Percentiles rank a stretch among this genome's conserved stretches.
These are phyloP conservation scores for Herminia tarsipennalis DNA, from an alignment of 2,888 invertebrate species.

Conservation along the genomic window DNA sequence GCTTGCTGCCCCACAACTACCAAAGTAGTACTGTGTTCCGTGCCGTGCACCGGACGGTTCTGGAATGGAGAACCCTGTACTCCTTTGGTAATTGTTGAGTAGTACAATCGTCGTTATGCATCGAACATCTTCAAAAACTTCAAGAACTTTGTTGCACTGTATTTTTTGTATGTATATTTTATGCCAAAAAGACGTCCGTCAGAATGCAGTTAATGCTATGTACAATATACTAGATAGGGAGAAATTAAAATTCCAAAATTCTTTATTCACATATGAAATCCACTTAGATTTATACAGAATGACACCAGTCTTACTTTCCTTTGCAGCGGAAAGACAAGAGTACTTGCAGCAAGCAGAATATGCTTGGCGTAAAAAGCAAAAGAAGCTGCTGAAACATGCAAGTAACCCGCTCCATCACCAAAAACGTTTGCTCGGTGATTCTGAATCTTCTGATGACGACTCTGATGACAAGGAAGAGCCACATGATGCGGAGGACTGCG, in stretches of 20 bases:
- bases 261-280: no score
- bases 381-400: constrained; percentile 59
- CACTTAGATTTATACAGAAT: no score
- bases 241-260: not conserved
- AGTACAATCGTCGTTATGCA: not conserved
- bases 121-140: not conserved
- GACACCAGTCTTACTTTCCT: no score
- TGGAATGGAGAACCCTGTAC: not conserved
- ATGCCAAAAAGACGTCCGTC: no score
- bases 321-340: constrained; percentile 89
- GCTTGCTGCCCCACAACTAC: not conserved
- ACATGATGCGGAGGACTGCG: constrained; percentile 90
- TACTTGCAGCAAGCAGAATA: constrained; percentile 90
- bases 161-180: no score
- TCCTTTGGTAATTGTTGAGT: constrained; percentile 1
- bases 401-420: constrained; percentile 63
- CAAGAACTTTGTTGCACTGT: not conserved
- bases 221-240: no score
- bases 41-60: not conserved
- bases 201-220: no score
- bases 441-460: constrained; percentile 67
- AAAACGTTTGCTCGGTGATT: constrained; percentile 51
- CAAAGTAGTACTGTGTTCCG: constrained; percentile 1
- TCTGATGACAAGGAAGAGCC: constrained; percentile 75
- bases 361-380: constrained; percentile 89